These are phyloP conservation scores for Parochlus steinenii DNA, from an alignment of 2,888 invertebrate species.

Conservation along the genomic window DNA sequence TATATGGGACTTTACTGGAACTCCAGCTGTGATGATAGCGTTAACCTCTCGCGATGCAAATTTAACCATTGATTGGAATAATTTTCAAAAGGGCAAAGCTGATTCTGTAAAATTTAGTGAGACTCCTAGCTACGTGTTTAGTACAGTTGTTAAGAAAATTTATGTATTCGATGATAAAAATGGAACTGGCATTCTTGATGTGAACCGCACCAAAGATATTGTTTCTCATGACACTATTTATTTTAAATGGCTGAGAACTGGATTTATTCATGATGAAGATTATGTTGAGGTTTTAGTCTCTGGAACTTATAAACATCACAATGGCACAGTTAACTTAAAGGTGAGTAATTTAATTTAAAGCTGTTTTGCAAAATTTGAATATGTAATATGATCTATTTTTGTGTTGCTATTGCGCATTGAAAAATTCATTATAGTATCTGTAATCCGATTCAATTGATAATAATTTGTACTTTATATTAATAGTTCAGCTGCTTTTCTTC, in stretches of 20 bases:
- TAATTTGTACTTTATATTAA: slow-evolving; percentile 14
- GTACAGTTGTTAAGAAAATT: slow-evolving; percentile 40
- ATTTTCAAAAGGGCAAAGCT: slow-evolving; percentile 20
- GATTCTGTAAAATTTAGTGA: slow-evolving; percentile 30
- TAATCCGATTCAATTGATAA: neutral
- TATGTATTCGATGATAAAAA: slow-evolving; percentile 41
- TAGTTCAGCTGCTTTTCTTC: slow-evolving; percentile 37
- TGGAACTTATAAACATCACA: slow-evolving; percentile 20
- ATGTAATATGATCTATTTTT: neutral
- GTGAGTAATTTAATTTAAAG: slow-evolving; percentile 23
- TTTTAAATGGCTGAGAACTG: slow-evolving; percentile 27
- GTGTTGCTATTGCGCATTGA: neutral
- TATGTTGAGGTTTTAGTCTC: slow-evolving; percentile 25
- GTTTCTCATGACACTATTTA: slow-evolving; percentile 23
- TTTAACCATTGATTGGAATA: slow-evolving; percentile 35
- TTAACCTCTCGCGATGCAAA: slow-evolving; percentile 32
- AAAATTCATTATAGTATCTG: neutral
- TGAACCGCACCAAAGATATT: slow-evolving; percentile 22
- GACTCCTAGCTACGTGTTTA: slow-evolving; percentile 38
- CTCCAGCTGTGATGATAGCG: slow-evolving; percentile 40
- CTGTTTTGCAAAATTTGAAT: neutral
- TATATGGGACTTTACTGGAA: slow-evolving; percentile 46
- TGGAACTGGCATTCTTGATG: slow-evolving; percentile 31
- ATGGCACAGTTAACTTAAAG: slow-evolving; percentile 22
- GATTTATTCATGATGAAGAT: slow-evolving; percentile 22